Evolutionary conservation across 2,113 vertebrate species (phyloP), one percentile per base, ranked within the genome.

Genomic region (Sylvia atricapilla): DNA sequence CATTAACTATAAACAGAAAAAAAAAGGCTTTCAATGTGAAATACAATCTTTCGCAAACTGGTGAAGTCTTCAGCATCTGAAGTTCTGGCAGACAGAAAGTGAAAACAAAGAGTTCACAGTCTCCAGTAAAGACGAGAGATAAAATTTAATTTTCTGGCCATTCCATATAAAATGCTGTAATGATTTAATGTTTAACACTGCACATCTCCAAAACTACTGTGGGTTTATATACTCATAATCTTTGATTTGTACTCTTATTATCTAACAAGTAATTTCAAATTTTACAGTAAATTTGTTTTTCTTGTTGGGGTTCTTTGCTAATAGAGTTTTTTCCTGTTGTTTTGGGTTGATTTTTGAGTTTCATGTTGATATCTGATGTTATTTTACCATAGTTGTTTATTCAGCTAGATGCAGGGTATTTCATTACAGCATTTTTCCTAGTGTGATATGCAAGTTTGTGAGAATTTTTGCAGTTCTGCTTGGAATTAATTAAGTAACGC

Each of bases 1-100:
- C 25, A 69, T 81, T 93, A 92, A 58, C 70, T 86, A 39, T 81
- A 89, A 96, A 82, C 52, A 31, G 39, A 82, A 95, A 52, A 78
- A 78, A 74, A 94, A 95, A 84, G 46, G 30, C 63, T 88, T 90
- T 56, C 35, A 9, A 69, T 46, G 50, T 89, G 67, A 81, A 94
- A 88, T 86, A 66, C 69, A 73, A 11, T 77, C 10, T 79, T 68
- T 94, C 86, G 33, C n/a, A 90, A 90, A 24, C 8, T 16, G 33
- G 10, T 69, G 52, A 89, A 89, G 27, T 88, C 66, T 74, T 94
- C 43, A 58, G 24, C 53, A 56, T 92, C 35, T 46, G 13, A 79
- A 75, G 49, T 52, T 78, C 58, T 72, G 39, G 23, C 21, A 83
- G n/a, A 49, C 23, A 43, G 27, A 77, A 64, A 56, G 14, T 60